Evolutionary conservation across 2,113 vertebrate genomes (phyloP).

Genomic region (Bothrops jararaca): DNA sequence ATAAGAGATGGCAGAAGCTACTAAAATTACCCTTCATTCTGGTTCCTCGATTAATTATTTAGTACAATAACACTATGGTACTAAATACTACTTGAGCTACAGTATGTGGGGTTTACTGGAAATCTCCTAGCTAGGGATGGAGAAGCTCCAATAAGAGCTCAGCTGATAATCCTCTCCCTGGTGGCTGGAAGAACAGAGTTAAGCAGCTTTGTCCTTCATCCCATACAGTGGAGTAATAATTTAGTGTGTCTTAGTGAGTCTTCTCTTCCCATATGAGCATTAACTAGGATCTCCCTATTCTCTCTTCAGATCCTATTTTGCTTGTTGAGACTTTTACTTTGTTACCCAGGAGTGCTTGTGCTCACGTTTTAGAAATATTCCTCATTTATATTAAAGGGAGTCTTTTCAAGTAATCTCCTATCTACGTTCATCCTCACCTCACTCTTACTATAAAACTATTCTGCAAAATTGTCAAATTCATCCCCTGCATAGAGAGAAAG

Average conservation of each 20-base stretch:
- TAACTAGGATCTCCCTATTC: neutral
- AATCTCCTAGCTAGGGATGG: neutral
- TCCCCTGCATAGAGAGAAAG: neutral
- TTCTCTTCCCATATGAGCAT: neutral
- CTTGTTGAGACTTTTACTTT: neutral
- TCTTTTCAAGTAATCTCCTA: neutral
- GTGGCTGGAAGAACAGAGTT: neutral
- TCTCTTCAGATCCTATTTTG: too few relatives aligned
- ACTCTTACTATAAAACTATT: neutral
- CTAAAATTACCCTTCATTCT: neutral
- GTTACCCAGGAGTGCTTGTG: too few relatives aligned
- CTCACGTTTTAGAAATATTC: neutral
- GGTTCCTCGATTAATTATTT: neutral
- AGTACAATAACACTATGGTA: neutral
- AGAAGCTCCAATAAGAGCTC: neutral
- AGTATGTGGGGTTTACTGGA: neutral
- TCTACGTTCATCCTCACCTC: neutral
- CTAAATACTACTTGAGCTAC: neutral
- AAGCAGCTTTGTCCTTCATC: neutral
- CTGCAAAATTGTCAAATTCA: neutral
- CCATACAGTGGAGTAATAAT: neutral
- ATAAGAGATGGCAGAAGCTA: neutral
- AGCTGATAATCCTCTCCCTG: neutral
- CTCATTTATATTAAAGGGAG: neutral
- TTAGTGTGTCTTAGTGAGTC: neutral